Conservation (phyloP, 2,797 vertebrate genomes). For the Trematomus bernacchii region DNA sequence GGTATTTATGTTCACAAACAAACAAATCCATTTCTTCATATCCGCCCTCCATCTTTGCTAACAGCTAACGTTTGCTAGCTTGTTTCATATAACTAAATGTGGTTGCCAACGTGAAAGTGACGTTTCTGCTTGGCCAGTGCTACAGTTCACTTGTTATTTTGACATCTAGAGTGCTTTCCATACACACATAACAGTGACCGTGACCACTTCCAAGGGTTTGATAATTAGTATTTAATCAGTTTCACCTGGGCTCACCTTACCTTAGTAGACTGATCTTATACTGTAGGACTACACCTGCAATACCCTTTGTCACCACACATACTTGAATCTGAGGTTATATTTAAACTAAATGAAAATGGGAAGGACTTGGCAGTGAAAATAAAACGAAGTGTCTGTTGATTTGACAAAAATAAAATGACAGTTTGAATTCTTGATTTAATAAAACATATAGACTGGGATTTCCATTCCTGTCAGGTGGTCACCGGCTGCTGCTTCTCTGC, state of each 20-base stretch:
- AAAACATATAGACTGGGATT: too few relatives aligned
- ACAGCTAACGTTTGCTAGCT: not conserved
- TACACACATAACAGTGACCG: too few relatives aligned
- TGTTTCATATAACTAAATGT: not conserved
- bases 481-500: too few relatives aligned
- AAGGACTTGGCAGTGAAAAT: not conserved
- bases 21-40: not conserved
- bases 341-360: not conserved
- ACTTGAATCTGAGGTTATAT: not conserved
- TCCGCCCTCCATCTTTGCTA: not conserved
- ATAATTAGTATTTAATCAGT: not conserved
- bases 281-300: not conserved
- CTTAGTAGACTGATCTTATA: not conserved
- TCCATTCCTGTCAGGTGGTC: too few relatives aligned
- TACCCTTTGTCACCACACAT: not conserved
- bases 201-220: not conserved
- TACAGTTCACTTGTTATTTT: not conserved
- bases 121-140: not conserved
- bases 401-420: not conserved
- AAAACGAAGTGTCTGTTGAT: not conserved
- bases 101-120: too few relatives aligned
- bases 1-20: too few relatives aligned
- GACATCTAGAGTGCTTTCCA: too few relatives aligned
- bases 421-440: too few relatives aligned
- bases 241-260: constrained; percentile 6